Conservation (phyloP, 2,888 invertebrate species). For the Dryomyza anilis region DNA sequence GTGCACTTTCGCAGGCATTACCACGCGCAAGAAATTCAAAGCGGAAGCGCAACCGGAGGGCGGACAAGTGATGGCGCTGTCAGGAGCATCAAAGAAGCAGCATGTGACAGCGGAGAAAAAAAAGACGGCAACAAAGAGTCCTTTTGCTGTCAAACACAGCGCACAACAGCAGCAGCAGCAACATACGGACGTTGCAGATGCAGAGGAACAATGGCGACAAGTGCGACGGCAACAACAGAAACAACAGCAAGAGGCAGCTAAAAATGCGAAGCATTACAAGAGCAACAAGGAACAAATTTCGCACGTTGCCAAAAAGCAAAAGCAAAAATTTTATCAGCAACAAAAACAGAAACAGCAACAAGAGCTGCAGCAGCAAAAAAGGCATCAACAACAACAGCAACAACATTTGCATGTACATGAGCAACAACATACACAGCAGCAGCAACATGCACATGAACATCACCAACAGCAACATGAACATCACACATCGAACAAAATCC, state of each 20-base stretch:
- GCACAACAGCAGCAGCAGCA: constrained; percentile 37
- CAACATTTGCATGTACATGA: constrained; percentile 6
- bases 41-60: constrained; percentile 2
- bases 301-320: constrained; percentile 22
- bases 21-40: constrained; percentile 33
- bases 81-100: constrained; percentile 32
- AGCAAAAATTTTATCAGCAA: constrained; percentile 24
- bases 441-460: constrained; percentile 24
- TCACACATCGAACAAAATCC: constrained; percentile 48
- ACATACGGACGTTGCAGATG: neutral
- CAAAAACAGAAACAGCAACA: neutral
- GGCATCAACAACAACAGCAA: constrained; percentile 23
- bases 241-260: constrained; percentile 24
- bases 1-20: constrained; percentile 3
- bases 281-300: constrained; percentile 19
- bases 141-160: constrained; percentile 41
- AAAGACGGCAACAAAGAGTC: constrained; percentile 45
- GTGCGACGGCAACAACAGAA: neutral
- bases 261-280: constrained; percentile 4
- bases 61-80: constrained; percentile 14
- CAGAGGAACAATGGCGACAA: neutral
- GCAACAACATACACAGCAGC: constrained; percentile 1
- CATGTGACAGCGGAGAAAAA: constrained; percentile 37
- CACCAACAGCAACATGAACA: constrained; percentile 33
- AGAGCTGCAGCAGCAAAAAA: constrained; percentile 24